These are phyloP conservation scores for Plagodis dolabraria DNA, from an alignment of 2,888 invertebrate species.

Conservation along the genomic window DNA sequence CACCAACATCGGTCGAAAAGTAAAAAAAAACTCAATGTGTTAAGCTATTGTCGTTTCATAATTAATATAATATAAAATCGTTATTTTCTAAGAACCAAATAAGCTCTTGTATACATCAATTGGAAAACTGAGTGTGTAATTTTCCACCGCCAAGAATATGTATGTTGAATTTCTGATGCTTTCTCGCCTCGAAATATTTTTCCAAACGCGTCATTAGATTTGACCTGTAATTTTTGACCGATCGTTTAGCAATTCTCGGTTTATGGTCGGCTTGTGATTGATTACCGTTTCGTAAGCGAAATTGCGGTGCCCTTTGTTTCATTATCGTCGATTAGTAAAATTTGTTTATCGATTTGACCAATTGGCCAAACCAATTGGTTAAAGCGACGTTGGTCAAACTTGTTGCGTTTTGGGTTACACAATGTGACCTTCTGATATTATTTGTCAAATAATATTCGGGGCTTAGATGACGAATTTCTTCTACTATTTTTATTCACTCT, in stretches of 20 bases:
- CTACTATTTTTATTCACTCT: too few species aligned
- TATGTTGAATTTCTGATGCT: too few species aligned
- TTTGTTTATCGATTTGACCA: conserved; percentile 23
- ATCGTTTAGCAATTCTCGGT: conserved; percentile 7
- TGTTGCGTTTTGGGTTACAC: conserved; percentile 3
- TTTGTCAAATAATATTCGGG: not conserved
- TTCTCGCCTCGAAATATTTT: not conserved
- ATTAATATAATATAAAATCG: too few species aligned
- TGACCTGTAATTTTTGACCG: conserved; percentile 2
- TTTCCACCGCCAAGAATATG: too few species aligned
- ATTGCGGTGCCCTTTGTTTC: conserved; percentile 37
- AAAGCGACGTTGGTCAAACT: conserved; percentile 19
- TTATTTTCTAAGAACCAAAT: too few species aligned
- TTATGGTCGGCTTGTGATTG: conserved; percentile 8
- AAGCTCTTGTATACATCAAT: too few species aligned
- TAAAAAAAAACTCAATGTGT: too few species aligned
- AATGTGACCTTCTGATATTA: not conserved
- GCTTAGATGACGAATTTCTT: too few species aligned
- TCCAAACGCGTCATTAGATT: not conserved
- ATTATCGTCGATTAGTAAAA: conserved; percentile 33
- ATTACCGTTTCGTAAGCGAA: conserved; percentile 26
- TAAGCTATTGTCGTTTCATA: too few species aligned
- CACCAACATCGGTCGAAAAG: too few species aligned
- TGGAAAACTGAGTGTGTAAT: too few species aligned
- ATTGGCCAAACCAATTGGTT: conserved; percentile 28